Percentiles rank a stretch among this genome's conserved stretches.
Evolutionary conservation across 2,797 vertebrate genomes (phyloP).

Genomic region (Pteropus rufus): DNA sequence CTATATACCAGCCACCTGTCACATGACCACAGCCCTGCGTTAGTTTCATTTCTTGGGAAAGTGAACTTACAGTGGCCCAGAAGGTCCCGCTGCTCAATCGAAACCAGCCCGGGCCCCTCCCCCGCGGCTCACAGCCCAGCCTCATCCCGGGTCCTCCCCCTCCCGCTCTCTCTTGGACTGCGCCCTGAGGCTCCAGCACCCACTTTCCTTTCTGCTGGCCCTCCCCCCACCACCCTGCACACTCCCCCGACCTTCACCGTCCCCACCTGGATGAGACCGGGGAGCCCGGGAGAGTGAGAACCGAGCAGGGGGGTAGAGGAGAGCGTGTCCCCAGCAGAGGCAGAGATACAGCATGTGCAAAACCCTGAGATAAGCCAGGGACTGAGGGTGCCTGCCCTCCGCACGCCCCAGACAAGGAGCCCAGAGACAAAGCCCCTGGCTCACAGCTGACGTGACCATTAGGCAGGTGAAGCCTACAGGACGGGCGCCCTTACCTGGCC

Average conservation of each 20-base stretch:
- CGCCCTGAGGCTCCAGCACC: accelerated
- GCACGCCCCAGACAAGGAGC: accelerated
- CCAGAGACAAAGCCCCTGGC: background rate
- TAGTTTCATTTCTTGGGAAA: conserved; percentile 71
- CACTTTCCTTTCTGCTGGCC: background rate
- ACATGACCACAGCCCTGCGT: background rate
- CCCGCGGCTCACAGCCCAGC: background rate
- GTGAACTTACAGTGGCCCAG: background rate
- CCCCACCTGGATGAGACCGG: background rate
- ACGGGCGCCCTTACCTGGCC: background rate
- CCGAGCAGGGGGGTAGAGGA: background rate
- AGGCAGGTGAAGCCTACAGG: accelerated
- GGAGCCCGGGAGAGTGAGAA: background rate
- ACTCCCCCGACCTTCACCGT: background rate
- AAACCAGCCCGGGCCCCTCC: background rate
- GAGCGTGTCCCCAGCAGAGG: background rate
- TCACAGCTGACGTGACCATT: background rate
- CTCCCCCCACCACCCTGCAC: background rate
- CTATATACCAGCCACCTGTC: background rate
- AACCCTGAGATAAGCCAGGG: background rate
- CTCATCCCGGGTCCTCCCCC: background rate
- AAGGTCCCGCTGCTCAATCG: background rate
- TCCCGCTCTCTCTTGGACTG: background rate
- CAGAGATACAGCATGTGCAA: background rate
- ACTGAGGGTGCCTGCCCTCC: background rate